Evolutionary conservation across 2,797 vertebrate species (phyloP).

Genomic region (Onychomys leucogaster): DNA sequence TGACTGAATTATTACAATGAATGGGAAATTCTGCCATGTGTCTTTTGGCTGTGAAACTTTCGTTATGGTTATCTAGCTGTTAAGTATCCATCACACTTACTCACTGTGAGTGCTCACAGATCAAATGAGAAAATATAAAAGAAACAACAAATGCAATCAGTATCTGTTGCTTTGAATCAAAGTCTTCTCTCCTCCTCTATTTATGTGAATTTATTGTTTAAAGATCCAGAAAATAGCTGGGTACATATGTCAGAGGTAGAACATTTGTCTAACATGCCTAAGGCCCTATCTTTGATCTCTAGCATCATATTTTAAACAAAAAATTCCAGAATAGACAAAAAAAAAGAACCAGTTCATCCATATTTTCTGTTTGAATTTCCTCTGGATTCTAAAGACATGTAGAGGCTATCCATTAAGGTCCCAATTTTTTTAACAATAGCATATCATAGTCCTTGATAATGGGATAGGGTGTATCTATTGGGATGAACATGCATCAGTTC

Average conservation of each 20-base stretch:
- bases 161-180: neutral
- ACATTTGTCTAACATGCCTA: neutral
- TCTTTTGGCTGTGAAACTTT: neutral
- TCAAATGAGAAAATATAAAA: neutral
- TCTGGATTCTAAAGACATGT: neutral
- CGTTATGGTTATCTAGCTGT: neutral
- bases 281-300: neutral
- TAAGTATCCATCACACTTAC: neutral
- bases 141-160: neutral
- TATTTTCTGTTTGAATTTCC: slow-evolving; percentile 33
- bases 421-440: neutral
- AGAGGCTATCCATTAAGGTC: neutral
- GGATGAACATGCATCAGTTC: neutral
- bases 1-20: neutral
- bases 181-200: neutral
- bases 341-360: neutral
- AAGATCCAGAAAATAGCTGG: neutral
- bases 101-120: neutral
- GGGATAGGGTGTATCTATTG: neutral
- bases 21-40: neutral
- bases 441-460: neutral
- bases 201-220: neutral
- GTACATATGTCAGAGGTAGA: neutral
- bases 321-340: neutral
- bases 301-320: neutral